Percentiles rank a stretch among this genome's conserved stretches.
These are phyloP conservation scores for Pteropus rufus DNA, from an alignment of 2,797 vertebrate genomes.

Conservation along the genomic window DNA sequence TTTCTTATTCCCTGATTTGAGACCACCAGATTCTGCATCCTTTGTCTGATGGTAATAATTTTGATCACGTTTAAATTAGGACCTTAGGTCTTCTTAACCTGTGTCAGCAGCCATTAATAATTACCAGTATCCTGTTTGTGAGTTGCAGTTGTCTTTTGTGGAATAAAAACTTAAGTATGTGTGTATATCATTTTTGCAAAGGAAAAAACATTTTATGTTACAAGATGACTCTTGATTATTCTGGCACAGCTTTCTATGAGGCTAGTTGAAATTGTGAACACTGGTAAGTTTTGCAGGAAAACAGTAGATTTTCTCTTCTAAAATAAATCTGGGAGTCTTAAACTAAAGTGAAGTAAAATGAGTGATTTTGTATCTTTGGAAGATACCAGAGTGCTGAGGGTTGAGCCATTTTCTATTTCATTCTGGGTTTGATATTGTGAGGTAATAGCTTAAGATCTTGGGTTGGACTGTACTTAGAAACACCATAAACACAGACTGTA, in stretches of 20 bases:
- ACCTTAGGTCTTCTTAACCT: constrained; percentile 30
- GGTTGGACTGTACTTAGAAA: constrained; percentile 31
- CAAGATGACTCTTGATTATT: constrained; percentile 26
- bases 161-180: constrained; percentile 9
- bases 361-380: constrained; percentile 41
- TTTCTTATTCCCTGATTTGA: neutral
- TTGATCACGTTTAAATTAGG: constrained; percentile 48
- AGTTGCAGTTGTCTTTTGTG: constrained; percentile 21
- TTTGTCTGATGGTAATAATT: constrained; percentile 37
- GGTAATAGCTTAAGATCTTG: neutral
- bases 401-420: constrained; percentile 53
- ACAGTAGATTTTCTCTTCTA: constrained; percentile 27
- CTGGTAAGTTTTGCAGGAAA: constrained; percentile 28
- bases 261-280: neutral
- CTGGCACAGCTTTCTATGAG: neutral
- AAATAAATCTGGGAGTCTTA: constrained; percentile 18
- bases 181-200: constrained; percentile 17
- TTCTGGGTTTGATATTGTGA: constrained; percentile 39
- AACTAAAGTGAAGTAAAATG: neutral
- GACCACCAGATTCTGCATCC: neutral
- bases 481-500: neutral
- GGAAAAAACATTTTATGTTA: constrained; percentile 14
- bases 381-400: constrained; percentile 3
- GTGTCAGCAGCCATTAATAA: constrained; percentile 32
- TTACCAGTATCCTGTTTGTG: constrained; percentile 37